Base-by-base conservation (phyloP, 1,140 invertebrate species). In the Heterodera schachtii region DNA sequence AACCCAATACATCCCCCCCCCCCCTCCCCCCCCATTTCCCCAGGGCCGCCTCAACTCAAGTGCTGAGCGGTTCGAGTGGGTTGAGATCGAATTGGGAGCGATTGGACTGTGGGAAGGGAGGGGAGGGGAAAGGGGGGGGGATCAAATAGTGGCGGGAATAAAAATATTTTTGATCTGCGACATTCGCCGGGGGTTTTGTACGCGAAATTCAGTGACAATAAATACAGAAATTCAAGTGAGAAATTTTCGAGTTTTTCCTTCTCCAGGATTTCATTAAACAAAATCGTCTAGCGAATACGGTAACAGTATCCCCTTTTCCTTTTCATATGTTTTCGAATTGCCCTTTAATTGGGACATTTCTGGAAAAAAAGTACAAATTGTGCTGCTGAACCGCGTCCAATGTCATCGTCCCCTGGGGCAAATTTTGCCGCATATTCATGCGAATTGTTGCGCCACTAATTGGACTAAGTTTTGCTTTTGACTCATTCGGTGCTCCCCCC, bases 41-140 rank as follows among this genome's bases (percentile, higher is more conserved):
- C 57, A 60, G 19, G 57, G 57, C 49, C 11, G 6, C 57, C 57
- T 64, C 57, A 64, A 64, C 57, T 64, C 57, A 60, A 60, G 57
- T 60, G 57, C 57, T 60, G 57, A 60, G 57, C 57, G 57, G 57
- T 60, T 60, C 57, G 57, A 60, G 57, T 60, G 57, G 57, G 57
- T 60, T 60, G 57, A 60, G 57, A 60, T 60, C 57, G 57, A 60
- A 60, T 60, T 16, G 57, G 19, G 57, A 16, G 57, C 57, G 16
- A 19, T 19, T 13, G 11, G 57, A 19, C 4, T 13, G 16, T 9
- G 16, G 11, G 57, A 13, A 19, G 11, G 57, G 16, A 19, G 9
- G 57, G 57, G 57, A 19, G 57, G 16, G 0, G 57, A 16, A 13
- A 13, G 13, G 57, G 57, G 57, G 16, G 19, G 13, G 13, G 57